Evolutionary conservation across 2,797 vertebrate genomes (phyloP).

Genomic region (Ptychobarbus kaznakovi): DNA sequence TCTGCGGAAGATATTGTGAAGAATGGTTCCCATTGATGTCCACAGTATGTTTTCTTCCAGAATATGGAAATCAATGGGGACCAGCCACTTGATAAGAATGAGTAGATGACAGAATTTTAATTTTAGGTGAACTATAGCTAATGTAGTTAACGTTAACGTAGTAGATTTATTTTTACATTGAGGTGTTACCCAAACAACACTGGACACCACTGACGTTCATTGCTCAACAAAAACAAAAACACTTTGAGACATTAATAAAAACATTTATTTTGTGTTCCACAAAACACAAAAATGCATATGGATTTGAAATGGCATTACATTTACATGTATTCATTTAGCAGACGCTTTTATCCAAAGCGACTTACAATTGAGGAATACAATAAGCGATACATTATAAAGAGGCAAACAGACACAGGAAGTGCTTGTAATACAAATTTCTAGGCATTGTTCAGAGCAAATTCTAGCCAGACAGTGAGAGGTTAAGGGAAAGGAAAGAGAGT

Average conservation of each 20-base stretch:
- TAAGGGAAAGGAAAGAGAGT: no score
- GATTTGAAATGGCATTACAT: not conserved
- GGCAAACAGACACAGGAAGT: no score
- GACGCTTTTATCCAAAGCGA: no score
- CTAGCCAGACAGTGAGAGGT: no score
- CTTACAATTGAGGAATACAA: no score
- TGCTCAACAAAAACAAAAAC: no score
- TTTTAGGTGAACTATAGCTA: not conserved
- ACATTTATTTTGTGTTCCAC: not conserved
- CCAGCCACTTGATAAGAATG: not conserved
- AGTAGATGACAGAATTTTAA: not conserved
- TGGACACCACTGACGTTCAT: not conserved
- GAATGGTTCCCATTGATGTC: not conserved
- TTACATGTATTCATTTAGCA: no score
- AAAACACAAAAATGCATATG: not conserved
- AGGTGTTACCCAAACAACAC: not conserved
- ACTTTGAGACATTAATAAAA: not conserved
- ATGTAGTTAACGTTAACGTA: no score
- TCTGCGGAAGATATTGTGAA: not conserved
- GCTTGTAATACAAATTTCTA: no score
- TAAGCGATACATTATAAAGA: no score
- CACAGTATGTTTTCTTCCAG: not conserved
- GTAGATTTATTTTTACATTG: no score
- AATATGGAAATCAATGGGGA: not conserved
- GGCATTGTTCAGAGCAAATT: no score